phyloP scores from a whole-genome alignment of 2,113 vertebrate genomes.

The Lasiurus cinereus region DNA sequence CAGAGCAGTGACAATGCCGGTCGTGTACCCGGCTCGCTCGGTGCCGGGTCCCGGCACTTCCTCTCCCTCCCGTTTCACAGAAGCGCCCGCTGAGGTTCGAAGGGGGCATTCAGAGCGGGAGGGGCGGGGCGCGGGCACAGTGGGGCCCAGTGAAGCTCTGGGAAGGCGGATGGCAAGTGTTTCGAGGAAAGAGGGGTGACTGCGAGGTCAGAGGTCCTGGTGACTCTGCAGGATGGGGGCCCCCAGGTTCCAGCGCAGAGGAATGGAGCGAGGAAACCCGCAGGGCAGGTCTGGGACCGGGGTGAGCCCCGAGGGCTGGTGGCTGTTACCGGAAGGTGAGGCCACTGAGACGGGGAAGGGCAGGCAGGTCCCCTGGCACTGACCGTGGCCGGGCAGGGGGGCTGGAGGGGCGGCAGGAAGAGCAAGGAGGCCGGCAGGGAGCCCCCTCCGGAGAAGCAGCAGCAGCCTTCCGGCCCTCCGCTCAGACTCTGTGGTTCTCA shows the following conservation, averaged over 20 bases:
- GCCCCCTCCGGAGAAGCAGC: no score
- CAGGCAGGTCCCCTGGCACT: no score
- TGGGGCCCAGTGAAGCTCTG: rapidly evolving
- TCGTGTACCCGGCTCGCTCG: no score
- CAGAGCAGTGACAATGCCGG: no score
- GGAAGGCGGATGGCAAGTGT: not conserved
- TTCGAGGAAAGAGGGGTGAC: not conserved
- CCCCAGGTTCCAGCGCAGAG: not conserved
- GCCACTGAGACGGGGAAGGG: not conserved
- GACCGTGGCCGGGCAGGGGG: not conserved
- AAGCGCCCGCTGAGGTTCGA: rapidly evolving
- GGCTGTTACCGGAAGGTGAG: not conserved
- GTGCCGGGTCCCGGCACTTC: no score
- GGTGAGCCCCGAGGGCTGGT: rapidly evolving
- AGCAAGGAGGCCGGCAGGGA: no score
- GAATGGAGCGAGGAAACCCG: not conserved
- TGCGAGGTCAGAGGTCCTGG: not conserved
- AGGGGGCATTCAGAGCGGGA: rapidly evolving
- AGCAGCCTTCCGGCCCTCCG: no score
- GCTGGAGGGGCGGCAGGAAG: no score
- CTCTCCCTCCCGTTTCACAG: not conserved
- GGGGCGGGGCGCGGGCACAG: rapidly evolving
- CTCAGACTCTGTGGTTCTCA: no score
- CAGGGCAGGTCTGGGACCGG: not conserved
- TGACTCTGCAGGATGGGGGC: not conserved